phyloP scores from a whole-genome alignment of 64 coral and sea anemone species.

The Astreopora myriophthalma region DNA sequence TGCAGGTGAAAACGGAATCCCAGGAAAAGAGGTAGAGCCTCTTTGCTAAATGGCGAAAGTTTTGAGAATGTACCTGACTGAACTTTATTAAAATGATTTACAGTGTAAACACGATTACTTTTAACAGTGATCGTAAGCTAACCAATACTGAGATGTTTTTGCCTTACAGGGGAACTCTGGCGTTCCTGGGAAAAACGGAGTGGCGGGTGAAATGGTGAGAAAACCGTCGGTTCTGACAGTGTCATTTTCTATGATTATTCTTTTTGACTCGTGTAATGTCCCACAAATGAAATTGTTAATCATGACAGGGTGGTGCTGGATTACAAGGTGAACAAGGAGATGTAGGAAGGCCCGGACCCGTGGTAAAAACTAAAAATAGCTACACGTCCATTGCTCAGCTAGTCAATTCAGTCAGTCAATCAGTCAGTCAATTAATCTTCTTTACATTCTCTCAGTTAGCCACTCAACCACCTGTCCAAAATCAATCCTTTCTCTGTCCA shows the following conservation, averaged over 20 bases:
- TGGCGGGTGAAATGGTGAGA: constrained; percentile 21
- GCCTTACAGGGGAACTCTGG: constrained; percentile 30
- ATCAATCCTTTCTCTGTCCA: no score
- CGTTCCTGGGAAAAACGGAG: constrained; percentile 7
- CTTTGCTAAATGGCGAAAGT: no score
- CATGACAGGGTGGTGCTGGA: constrained; percentile 17
- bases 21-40: constrained; percentile 19
- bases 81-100: no score
- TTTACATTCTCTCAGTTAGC: no score
- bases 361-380: background rate
- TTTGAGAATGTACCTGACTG: no score
- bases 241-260: background rate
- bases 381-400: background rate
- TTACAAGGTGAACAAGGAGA: constrained; percentile 34
- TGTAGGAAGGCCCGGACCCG: constrained; percentile 8
- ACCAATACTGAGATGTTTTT: background rate
- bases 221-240: background rate
- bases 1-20: constrained; percentile 18
- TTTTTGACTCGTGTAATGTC: background rate
- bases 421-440: background rate
- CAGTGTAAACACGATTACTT: background rate
- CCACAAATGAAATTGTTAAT: background rate
- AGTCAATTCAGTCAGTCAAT: background rate
- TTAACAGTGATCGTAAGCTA: background rate
- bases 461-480: no score